These are phyloP conservation scores for Ctenopoma multispine DNA, from an alignment of 2,797 vertebrate species.

Conservation along the genomic window DNA sequence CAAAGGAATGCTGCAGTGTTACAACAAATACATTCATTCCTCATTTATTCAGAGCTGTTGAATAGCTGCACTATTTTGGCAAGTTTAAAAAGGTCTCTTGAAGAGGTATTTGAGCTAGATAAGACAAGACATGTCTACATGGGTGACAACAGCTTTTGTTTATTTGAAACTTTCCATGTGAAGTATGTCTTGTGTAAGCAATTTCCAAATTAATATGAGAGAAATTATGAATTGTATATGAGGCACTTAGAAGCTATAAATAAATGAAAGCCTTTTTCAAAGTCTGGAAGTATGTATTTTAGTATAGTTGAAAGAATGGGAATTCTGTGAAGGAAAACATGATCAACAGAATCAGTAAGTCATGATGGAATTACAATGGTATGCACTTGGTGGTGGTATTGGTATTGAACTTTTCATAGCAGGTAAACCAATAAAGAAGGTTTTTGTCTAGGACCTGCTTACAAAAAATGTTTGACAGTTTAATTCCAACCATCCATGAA, in stretches of 20 bases:
- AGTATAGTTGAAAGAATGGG: neutral
- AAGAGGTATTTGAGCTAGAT: conserved; percentile 74
- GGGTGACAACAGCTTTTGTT: conserved; percentile 36
- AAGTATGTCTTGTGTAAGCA: conserved; percentile 52
- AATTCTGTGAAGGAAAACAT: conserved; percentile 31
- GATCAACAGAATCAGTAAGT: conserved; percentile 5
- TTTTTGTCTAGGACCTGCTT: neutral
- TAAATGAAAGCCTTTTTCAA: neutral
- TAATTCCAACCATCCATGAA: conserved; percentile 1
- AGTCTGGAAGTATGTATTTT: neutral
- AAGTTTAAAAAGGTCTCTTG: conserved; percentile 67
- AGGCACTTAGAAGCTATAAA: neutral
- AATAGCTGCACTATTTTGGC: conserved; percentile 67
- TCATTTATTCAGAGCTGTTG: conserved; percentile 70
- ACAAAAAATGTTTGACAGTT: conserved; percentile 15
- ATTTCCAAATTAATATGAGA: conserved; percentile 16
- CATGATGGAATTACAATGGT: conserved; percentile 7
- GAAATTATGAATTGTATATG: conserved; percentile 32
- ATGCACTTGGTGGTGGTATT: too few species aligned
- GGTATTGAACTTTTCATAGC: neutral
- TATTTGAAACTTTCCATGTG: conserved; percentile 41
- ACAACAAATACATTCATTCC: conserved; percentile 81
- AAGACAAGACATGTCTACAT: conserved; percentile 64
- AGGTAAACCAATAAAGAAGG: neutral
- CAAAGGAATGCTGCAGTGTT: conserved; percentile 74